Evolutionary conservation across 2,888 invertebrate species (phyloP), one percentile per base, ranked within the genome.

Genomic region (Oligia strigilis): DNA sequence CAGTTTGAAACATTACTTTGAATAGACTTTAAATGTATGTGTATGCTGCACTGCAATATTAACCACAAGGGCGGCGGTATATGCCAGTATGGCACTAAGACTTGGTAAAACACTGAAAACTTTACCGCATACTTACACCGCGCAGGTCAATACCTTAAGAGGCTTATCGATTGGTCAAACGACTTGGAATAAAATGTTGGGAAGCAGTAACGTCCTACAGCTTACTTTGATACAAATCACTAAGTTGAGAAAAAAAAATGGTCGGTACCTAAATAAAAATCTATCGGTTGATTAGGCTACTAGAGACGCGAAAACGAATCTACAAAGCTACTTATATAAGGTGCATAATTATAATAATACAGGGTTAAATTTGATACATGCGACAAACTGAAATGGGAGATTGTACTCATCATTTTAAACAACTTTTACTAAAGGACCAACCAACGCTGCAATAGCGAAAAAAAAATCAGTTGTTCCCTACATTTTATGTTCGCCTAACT

Each of bases 101-200:
- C 29, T 70, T 19, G 14, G 52, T 55, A 55, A 36, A 71, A 36
- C 23, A 9, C 9, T 55, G 36, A 40, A 71, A 5, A 40, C 9
- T 9, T 55, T 58, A 55, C 55, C 55, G 71, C 55, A 58, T n/a
- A 58, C 55, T 17, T n/a, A 58, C 36, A 71, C 71, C 79, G 67
- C 40, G 36, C 43, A 29, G n/a, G 9, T 11, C 74, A 23, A 58
- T 8, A 36, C 4, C 46, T 46, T 36, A 9, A 13, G 29, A 75
- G 8, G n/a, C 36, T 8, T 75, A 75, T 75, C 58, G 75, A 75
- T 75, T 75, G 58, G 46, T 75, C n/a, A 46, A 74, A 13, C n/a
- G 19, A 60, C 19, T 46, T 49, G 75, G 14, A n/a, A 36, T 13
- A 46, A 36, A 23, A 49, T n/a, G 5, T 23, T 36, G 23, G 6